A percentile compares a stretch with the other conserved stretches of the same genome.
phyloP scores from a whole-genome alignment of 2,113 vertebrate species.

The Talpa occidentalis region DNA sequence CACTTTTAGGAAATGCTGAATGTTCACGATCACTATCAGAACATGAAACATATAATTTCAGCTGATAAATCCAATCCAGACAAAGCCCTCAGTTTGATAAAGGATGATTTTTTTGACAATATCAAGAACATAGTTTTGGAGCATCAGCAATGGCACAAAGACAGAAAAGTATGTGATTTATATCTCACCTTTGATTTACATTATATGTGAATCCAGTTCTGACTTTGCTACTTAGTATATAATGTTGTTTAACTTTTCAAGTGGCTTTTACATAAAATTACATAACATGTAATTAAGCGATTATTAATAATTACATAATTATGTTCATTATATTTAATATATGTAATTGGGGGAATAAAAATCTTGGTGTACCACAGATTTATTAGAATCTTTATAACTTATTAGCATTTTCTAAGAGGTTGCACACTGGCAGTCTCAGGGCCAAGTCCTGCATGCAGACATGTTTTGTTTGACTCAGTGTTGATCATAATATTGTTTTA shows the following conservation, averaged over 20 bases:
- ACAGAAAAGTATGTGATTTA: conserved; percentile 82
- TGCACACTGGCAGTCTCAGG: not conserved
- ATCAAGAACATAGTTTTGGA: conserved; percentile 88
- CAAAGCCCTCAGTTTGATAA: conserved; percentile 88
- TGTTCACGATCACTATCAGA: conserved; percentile 92
- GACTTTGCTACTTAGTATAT: not conserved
- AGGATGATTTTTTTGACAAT: conserved; percentile 88
- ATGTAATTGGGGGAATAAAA: not conserved
- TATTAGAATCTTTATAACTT: conserved; percentile 15
- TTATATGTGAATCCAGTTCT: rapidly evolving
- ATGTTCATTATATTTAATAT: not conserved
- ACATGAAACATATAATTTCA: conserved; percentile 89
- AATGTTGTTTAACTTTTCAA: not conserved
- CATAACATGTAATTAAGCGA: not conserved
- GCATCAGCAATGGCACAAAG: conserved; percentile 91
- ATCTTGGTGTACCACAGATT: not conserved
- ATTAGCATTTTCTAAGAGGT: not conserved
- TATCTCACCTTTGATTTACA: rapidly evolving
- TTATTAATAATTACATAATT: not conserved
- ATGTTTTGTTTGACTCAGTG: not conserved
- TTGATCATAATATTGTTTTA: not conserved
- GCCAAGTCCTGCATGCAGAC: not conserved
- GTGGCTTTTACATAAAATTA: not conserved
- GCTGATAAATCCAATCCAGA: conserved; percentile 81
- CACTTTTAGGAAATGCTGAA: conserved; percentile 92